These are phyloP conservation scores for Hyphantria cunea DNA, from an alignment of 1,140 invertebrate species.

Conservation along the genomic window DNA sequence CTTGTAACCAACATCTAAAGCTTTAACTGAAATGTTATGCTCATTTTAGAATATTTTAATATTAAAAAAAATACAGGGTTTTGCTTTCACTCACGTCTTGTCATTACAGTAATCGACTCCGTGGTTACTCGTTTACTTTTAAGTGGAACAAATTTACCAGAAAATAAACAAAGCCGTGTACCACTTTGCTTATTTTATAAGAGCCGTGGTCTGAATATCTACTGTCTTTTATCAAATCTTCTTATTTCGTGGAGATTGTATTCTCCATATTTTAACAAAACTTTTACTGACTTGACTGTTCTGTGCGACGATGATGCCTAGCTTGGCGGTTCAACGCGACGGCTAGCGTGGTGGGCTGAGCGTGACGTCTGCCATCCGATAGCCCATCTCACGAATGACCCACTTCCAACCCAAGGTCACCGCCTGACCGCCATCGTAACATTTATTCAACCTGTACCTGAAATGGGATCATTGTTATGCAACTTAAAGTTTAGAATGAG, in stretches of 20 bases:
- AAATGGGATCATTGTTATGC: conserved; percentile 30
- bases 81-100: conserved; percentile 72
- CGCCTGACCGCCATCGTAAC: conserved; percentile 65
- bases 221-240: background rate
- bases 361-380: conserved; percentile 78
- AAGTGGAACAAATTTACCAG: conserved; percentile 29
- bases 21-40: too few species aligned
- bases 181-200: conserved; percentile 1
- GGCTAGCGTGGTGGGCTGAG: conserved; percentile 53
- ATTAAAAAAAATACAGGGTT: conserved; percentile 19
- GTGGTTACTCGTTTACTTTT: conserved; percentile 48
- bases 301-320: background rate
- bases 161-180: conserved; percentile 18
- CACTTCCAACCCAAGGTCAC: conserved; percentile 75
- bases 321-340: conserved; percentile 20
- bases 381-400: conserved; percentile 77
- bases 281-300: background rate
- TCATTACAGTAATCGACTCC: conserved; percentile 56
- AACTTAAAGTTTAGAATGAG: conserved; percentile 20
- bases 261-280: too few species aligned
- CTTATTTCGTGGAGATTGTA: background rate
- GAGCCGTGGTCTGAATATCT: background rate
- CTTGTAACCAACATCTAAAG: too few species aligned
- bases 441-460: conserved; percentile 58
- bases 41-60: conserved; percentile 49